phyloP scores from a whole-genome alignment of 1,140 invertebrate genomes.

The Tribolium castaneum region DNA sequence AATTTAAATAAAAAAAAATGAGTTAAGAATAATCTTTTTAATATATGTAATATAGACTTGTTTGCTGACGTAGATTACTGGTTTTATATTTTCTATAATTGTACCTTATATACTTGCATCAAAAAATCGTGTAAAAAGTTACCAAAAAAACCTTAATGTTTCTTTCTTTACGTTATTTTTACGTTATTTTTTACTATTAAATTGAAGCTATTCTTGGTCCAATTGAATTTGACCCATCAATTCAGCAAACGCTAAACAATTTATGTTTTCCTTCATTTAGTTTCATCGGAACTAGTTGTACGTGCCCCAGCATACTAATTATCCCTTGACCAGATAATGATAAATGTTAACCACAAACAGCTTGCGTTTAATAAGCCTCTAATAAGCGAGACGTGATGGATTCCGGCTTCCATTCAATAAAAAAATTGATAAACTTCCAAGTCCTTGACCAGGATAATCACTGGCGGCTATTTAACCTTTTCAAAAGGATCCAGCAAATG shows the following conservation, averaged over 20 bases:
- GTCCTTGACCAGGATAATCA: neutral
- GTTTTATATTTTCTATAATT: too few species aligned
- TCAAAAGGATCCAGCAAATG: neutral
- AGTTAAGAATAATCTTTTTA: too few species aligned
- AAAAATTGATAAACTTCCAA: neutral
- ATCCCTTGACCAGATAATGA: constrained; percentile 16
- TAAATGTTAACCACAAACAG: constrained; percentile 22
- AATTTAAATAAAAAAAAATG: too few species aligned
- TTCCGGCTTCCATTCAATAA: constrained; percentile 4
- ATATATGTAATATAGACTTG: too few species aligned
- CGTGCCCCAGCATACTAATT: constrained; percentile 4
- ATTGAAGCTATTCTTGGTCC: too few species aligned
- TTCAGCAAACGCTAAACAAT: neutral
- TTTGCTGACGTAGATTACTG: too few species aligned
- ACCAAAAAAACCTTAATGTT: too few species aligned
- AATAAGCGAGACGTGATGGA: constrained; percentile 19
- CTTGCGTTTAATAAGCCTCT: constrained; percentile 27
- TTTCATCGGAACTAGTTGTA: neutral
- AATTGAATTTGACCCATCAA: neutral
- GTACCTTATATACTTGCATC: too few species aligned
- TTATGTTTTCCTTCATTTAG: neutral
- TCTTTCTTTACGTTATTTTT: too few species aligned
- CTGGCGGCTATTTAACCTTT: neutral
- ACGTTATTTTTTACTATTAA: too few species aligned
- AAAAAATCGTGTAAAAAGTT: too few species aligned